Conservation (phyloP, 2,797 vertebrate genomes). For the Steatocranus sp. region DNA sequence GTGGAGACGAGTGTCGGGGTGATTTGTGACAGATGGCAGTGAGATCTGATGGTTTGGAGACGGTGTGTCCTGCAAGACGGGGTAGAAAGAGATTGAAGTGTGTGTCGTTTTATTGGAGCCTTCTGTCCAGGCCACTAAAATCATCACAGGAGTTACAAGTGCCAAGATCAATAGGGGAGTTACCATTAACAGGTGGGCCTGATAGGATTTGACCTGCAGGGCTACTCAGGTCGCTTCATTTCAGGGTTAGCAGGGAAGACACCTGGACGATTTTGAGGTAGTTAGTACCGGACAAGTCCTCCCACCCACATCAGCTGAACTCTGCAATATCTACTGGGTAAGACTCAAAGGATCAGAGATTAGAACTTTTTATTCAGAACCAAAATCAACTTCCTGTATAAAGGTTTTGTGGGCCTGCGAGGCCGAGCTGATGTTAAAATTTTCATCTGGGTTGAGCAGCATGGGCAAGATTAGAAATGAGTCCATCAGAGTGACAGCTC, state of each 20-base stretch:
- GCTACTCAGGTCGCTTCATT: not conserved
- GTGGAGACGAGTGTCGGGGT: not conserved
- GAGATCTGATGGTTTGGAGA: not conserved
- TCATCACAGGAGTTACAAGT: not conserved
- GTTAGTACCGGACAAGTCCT: not conserved
- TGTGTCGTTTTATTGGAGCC: not conserved
- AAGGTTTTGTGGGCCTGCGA: accelerated
- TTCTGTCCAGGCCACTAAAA: not conserved
- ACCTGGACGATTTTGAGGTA: accelerated
- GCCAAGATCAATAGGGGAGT: not conserved
- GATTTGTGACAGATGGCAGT: not conserved
- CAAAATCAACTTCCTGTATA: not conserved
- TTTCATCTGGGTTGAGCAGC: not conserved
- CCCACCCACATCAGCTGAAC: not conserved
- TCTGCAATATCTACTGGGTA: not conserved
- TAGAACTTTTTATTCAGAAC: accelerated
- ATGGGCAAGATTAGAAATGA: not conserved
- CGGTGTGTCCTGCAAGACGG: accelerated
- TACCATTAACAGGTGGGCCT: not conserved
- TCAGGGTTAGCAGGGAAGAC: not conserved
- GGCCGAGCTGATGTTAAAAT: not conserved
- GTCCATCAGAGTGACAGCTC: not conserved
- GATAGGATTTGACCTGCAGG: not conserved
- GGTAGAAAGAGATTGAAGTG: not conserved
- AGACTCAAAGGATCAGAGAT: not conserved